These are phyloP conservation scores for Tineola bisselliella DNA, from an alignment of 2,888 invertebrate species.

Conservation along the genomic window DNA sequence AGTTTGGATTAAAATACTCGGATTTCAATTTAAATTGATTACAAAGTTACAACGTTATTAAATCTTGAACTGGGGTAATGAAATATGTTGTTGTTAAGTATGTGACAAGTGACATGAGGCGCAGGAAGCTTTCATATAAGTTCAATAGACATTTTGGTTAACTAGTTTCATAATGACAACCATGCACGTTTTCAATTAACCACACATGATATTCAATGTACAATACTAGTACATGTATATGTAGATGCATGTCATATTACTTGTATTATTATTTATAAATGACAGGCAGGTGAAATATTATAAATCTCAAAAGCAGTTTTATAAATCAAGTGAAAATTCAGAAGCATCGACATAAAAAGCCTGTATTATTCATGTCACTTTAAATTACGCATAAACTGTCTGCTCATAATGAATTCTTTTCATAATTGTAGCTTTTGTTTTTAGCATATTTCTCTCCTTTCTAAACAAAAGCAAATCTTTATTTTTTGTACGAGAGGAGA, in stretches of 20 bases:
- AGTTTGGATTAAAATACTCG: constrained; percentile 9
- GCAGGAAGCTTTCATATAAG: background rate
- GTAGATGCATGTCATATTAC: too few relatives aligned
- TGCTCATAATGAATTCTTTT: constrained; percentile 15
- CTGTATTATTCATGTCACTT: constrained; percentile 8
- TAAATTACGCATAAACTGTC: constrained; percentile 13
- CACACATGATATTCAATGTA: background rate
- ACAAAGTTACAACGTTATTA: background rate
- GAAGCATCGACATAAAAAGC: background rate
- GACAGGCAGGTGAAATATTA: too few relatives aligned
- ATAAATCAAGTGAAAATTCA: background rate
- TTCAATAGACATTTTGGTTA: background rate
- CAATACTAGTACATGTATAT: too few relatives aligned
- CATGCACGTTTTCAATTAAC: background rate
- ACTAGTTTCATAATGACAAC: background rate
- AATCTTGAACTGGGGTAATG: background rate
- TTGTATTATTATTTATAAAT: too few relatives aligned
- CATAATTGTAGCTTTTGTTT: constrained; percentile 23
- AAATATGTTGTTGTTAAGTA: background rate
- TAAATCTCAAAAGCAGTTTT: too few relatives aligned
- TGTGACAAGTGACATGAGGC: background rate
- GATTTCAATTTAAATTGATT: constrained; percentile 17
- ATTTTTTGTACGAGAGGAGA: constrained; percentile 9
- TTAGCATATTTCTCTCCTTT: constrained; percentile 20
- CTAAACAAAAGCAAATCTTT: constrained; percentile 27